Percentiles rank a stretch among this genome's conserved stretches.
These are phyloP conservation scores for Xylota sylvarum DNA, from an alignment of 2,888 invertebrate species.

Conservation along the genomic window DNA sequence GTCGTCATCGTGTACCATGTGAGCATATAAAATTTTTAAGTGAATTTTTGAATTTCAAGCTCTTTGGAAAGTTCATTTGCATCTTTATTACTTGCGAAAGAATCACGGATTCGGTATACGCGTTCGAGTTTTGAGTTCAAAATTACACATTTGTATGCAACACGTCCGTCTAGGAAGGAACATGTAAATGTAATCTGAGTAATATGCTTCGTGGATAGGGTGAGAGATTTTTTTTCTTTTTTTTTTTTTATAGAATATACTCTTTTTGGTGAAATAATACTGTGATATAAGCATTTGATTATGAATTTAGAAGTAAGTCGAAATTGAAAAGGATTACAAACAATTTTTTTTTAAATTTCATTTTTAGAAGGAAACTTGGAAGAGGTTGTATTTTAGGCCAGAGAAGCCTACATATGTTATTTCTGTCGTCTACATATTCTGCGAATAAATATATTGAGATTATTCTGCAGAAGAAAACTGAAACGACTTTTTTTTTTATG, in stretches of 20 bases:
- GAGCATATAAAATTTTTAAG: conserved; percentile 62
- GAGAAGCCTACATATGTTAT: no score
- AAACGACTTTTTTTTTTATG: no score
- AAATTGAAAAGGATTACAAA: conserved; percentile 7
- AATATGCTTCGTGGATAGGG: conserved; percentile 37
- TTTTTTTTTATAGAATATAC: not conserved
- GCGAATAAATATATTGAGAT: no score
- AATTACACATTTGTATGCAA: conserved; percentile 56
- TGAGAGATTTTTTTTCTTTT: conserved; percentile 23
- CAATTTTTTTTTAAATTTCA: no score
- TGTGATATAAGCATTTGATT: conserved; percentile 23
- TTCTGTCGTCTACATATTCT: no score
- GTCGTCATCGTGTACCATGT: conserved; percentile 33
- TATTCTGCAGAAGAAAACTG: no score
- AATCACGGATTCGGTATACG: conserved; percentile 33
- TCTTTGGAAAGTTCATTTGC: conserved; percentile 56
- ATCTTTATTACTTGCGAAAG: conserved; percentile 64
- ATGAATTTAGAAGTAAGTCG: conserved; percentile 1
- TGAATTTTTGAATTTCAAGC: conserved; percentile 53
- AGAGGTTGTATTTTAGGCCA: no score
- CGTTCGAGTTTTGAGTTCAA: conserved; percentile 3
- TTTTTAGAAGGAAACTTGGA: not conserved
- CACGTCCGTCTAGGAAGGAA: conserved; percentile 31
- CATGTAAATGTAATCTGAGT: conserved; percentile 47
- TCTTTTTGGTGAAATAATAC: not conserved